Conservation (phyloP, 2,888 invertebrate genomes). For the Corythucha ciliata region DNA sequence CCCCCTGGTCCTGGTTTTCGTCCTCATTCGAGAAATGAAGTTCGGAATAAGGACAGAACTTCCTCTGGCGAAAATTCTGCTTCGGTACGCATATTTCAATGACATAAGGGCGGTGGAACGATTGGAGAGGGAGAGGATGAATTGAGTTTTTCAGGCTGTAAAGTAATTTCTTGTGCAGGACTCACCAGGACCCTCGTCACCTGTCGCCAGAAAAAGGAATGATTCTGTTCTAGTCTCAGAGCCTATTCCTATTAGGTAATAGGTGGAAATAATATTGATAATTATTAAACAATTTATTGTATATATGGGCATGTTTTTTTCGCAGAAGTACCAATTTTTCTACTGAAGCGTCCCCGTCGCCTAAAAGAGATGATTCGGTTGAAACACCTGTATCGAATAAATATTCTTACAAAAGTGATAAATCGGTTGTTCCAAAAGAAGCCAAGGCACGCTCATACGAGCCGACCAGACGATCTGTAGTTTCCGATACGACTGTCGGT, state of each 20-base stretch:
- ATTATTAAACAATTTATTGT: not conserved
- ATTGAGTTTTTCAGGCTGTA: not conserved
- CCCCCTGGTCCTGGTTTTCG: conserved; percentile 89
- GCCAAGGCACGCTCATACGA: conserved; percentile 15
- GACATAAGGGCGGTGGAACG: no score
- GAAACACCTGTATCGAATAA: no score
- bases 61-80: conserved; percentile 25
- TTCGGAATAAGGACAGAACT: conserved; percentile 24
- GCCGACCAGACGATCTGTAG: conserved; percentile 14
- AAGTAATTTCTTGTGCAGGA: conserved; percentile 25
- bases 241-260: conserved; percentile 65
- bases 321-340: no score
- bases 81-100: conserved; percentile 19
- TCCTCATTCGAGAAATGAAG: conserved; percentile 79
- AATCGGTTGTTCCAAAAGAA: no score
- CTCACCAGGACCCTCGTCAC: conserved; percentile 30
- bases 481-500: conserved; percentile 21
- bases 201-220: conserved; percentile 19
- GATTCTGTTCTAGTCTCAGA: conserved; percentile 50
- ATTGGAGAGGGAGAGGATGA: no score
- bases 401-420: no score
- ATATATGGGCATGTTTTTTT: no score
- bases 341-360: no score
- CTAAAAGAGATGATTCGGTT: no score
- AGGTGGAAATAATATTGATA: conserved; percentile 33